Percentiles rank a stretch among this genome's conserved stretches.
phyloP scores from a whole-genome alignment of 2,113 vertebrate genomes.

The Dicrurus megarhynchus region DNA sequence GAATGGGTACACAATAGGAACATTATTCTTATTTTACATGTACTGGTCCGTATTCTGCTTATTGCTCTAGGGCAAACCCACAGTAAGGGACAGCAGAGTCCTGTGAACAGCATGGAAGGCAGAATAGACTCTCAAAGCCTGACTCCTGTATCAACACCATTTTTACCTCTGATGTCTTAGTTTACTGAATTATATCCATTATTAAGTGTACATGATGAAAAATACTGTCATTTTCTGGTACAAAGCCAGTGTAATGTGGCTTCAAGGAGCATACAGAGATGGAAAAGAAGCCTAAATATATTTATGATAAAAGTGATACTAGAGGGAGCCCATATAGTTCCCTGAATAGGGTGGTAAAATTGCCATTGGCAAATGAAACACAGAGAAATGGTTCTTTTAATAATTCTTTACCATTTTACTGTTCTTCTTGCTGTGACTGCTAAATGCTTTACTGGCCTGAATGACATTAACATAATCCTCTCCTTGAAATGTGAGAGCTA shows the following conservation, averaged over 20 bases:
- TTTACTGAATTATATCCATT: not conserved
- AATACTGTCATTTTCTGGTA: not conserved
- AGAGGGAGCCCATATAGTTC: not conserved
- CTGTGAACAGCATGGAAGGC: not conserved
- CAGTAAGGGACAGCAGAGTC: not conserved
- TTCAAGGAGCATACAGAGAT: not conserved
- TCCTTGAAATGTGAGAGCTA: not conserved
- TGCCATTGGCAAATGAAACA: not conserved
- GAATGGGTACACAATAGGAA: not conserved
- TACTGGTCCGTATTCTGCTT: not conserved
- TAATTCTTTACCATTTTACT: slow-evolving; percentile 8
- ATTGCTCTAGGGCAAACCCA: not conserved
- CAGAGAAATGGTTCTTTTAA: not conserved
- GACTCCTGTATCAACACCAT: not conserved
- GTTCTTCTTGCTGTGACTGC: slow-evolving; percentile 5
- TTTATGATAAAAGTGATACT: not conserved
- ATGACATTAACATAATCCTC: not conserved
- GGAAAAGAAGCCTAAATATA: not conserved
- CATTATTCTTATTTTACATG: not conserved
- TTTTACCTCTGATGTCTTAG: not conserved
- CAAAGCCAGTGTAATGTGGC: not conserved
- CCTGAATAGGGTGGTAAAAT: not conserved
- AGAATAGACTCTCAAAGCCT: not conserved
- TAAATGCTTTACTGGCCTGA: slow-evolving; percentile 13
- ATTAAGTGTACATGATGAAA: not conserved